phyloP scores from a whole-genome alignment of 2,113 vertebrate species.

The Tragelaphus scriptus region DNA sequence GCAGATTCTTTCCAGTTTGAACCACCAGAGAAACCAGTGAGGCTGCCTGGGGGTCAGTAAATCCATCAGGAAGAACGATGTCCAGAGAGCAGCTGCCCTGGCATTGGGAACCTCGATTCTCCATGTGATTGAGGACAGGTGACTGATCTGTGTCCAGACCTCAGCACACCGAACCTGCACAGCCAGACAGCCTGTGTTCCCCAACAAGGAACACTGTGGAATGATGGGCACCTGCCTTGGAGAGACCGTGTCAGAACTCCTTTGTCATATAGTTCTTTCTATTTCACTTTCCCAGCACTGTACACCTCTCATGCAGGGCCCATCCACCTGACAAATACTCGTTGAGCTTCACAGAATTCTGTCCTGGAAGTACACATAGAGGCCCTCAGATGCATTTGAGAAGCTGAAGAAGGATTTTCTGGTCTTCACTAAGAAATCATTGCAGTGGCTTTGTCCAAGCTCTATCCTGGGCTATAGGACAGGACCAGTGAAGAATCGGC shows the following conservation, averaged over 20 bases:
- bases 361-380: neutral
- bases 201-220: accelerated
- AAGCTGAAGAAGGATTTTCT: neutral
- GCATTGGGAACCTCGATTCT: neutral
- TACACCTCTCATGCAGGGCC: neutral
- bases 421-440: neutral
- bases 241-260: neutral
- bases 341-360: neutral
- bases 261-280: neutral
- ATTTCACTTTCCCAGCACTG: neutral
- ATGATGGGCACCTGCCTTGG: neutral
- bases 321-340: neutral
- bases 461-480: neutral
- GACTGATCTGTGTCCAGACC: neutral
- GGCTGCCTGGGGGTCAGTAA: neutral
- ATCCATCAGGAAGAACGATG: neutral
- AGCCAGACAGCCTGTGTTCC: neutral
- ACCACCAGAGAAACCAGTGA: neutral
- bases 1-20: neutral
- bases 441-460: neutral
- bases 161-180: neutral
- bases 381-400: neutral
- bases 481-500: neutral
- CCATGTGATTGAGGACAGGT: neutral
- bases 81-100: neutral